These are phyloP conservation scores for Mobula hypostoma DNA, from an alignment of 2,113 vertebrate genomes.

Conservation along the genomic window DNA sequence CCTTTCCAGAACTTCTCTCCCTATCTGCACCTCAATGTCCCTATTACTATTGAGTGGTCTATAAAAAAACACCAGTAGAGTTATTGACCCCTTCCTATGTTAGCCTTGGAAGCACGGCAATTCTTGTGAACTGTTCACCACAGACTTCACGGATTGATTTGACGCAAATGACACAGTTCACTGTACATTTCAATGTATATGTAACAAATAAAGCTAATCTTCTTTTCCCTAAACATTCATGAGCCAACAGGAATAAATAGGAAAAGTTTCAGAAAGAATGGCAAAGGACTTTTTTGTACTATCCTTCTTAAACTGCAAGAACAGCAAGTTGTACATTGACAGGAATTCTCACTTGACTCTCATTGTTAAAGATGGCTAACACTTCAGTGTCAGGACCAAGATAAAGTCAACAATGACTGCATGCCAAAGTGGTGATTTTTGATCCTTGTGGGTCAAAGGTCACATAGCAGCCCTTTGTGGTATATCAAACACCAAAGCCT, in stretches of 20 bases:
- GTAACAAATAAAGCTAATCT: no score
- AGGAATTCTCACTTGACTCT: neutral
- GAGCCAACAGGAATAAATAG: neutral
- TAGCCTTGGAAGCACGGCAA: no score
- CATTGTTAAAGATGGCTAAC: neutral
- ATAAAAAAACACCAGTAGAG: no score
- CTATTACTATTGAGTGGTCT: no score
- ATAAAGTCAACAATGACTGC: conserved; percentile 28
- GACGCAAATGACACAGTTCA: no score
- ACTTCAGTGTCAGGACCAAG: conserved; percentile 24
- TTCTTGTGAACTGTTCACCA: no score
- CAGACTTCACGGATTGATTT: no score
- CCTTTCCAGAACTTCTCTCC: no score
- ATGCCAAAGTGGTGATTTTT: neutral
- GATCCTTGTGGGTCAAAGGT: conserved; percentile 27
- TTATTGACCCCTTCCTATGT: no score
- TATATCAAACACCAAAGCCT: neutral
- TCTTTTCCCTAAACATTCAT: neutral
- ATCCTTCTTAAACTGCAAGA: neutral
- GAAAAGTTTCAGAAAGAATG: neutral
- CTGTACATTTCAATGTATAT: no score
- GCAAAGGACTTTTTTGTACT: neutral
- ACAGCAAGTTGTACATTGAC: neutral
- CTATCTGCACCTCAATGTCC: no score
- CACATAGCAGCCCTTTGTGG: conserved; percentile 3